These are phyloP conservation scores for Gibbula magus DNA, from an alignment of 2,888 invertebrate genomes.

Conservation along the genomic window DNA sequence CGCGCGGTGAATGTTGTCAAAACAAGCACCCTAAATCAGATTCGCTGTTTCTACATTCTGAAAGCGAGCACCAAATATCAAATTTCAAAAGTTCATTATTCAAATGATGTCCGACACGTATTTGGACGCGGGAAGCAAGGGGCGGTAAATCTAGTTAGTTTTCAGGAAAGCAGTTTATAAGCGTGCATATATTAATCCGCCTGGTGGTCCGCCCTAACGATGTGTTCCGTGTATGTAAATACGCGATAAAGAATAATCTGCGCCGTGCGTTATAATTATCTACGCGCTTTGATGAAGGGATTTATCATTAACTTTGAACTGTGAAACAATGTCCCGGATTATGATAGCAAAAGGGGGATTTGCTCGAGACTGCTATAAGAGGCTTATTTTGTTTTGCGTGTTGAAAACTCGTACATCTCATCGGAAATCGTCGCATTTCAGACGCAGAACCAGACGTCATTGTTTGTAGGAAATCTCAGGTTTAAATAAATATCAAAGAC, in stretches of 20 bases:
- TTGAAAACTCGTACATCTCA: background rate
- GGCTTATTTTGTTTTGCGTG: slow-evolving; percentile 19
- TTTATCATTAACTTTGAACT: background rate
- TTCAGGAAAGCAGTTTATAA: background rate
- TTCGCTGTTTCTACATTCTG: background rate
- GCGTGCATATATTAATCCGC: background rate
- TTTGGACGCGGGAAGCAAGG: background rate
- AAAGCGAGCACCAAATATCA: slow-evolving; percentile 10
- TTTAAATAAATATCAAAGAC: too few species aligned
- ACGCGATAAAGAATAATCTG: background rate
- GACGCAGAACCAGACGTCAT: background rate
- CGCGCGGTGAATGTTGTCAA: background rate
- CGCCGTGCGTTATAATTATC: background rate
- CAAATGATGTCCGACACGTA: slow-evolving; percentile 13
- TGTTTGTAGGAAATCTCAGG: background rate
- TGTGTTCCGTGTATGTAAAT: slow-evolving; percentile 8
- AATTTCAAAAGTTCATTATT: slow-evolving; percentile 18
- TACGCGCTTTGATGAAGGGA: background rate
- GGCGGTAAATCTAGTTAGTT: slow-evolving; percentile 15
- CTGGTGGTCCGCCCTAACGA: background rate
- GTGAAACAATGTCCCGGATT: background rate
- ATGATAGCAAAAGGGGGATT: slow-evolving; percentile 6
- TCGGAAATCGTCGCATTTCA: background rate
- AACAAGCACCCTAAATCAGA: slow-evolving; percentile 7
- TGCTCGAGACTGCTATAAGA: background rate